Conservation (phyloP, 2,888 invertebrate species). For the Sympetrum striolatum region DNA sequence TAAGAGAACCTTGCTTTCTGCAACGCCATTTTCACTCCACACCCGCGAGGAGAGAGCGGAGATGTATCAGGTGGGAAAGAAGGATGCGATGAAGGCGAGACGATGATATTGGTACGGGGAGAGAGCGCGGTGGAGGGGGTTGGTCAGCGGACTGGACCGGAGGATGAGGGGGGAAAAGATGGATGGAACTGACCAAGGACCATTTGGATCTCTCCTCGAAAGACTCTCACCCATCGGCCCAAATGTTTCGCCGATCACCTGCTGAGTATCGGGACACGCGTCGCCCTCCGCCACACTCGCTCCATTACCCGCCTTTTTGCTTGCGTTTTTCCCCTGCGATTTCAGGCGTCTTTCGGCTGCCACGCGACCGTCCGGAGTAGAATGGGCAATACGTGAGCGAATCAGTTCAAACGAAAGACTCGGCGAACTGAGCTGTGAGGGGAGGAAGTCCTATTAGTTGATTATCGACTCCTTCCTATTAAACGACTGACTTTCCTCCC, state of each 20-base stretch:
- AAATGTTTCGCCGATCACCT: neutral
- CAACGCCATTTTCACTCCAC: no score
- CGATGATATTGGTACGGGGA: neutral
- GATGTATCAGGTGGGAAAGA: no score
- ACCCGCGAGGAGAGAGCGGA: no score
- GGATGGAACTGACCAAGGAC: neutral
- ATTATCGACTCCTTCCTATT: no score
- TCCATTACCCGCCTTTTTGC: neutral
- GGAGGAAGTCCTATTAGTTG: no score
- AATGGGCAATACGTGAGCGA: no score
- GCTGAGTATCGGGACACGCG: conserved; percentile 1
- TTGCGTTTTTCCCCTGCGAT: neutral
- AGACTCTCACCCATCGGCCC: neutral
- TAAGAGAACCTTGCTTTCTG: no score
- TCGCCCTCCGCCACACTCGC: neutral
- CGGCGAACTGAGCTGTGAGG: no score
- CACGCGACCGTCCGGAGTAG: neutral
- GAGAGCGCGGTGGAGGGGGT: neutral
- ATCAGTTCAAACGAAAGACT: no score
- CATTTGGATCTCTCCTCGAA: neutral
- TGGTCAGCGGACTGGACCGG: neutral
- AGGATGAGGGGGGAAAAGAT: neutral
- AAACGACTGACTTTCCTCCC: no score
- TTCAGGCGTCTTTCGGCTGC: neutral
- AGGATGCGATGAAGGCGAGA: no score